Conservation (phyloP, 2,797 vertebrate species). For the Paedocypris micromegethes region DNA sequence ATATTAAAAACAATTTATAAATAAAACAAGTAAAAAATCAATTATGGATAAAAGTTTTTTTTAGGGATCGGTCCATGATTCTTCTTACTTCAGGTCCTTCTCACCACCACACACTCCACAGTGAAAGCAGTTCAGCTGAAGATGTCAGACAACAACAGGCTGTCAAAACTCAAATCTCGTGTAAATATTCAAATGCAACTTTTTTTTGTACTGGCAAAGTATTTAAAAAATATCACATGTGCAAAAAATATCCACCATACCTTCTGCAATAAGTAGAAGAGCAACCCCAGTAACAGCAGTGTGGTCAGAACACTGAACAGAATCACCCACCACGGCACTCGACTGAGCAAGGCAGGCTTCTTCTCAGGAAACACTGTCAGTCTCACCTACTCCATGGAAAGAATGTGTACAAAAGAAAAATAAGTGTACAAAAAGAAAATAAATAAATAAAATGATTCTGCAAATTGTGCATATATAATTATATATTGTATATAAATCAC, state of each 20-base stretch:
- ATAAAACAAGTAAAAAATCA: no score
- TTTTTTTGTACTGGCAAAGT: background rate
- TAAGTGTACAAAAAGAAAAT: no score
- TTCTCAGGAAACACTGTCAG: conserved; percentile 84
- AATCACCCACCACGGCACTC: conserved; percentile 87
- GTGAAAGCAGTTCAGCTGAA: conserved; percentile 47
- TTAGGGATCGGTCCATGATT: no score
- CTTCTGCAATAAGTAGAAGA: conserved; percentile 83
- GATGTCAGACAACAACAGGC: conserved; percentile 21
- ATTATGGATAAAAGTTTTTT: no score
- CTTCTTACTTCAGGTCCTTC: conserved; percentile 8
- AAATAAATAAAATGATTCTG: no score
- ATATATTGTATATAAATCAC: no score
- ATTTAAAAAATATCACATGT: background rate
- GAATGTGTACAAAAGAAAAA: background rate
- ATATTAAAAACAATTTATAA: no score
- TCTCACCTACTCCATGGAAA: conserved; percentile 69
- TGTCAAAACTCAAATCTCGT: background rate
- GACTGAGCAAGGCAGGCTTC: conserved; percentile 66
- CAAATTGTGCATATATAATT: no score
- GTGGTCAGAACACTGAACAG: conserved; percentile 77
- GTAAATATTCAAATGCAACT: background rate
- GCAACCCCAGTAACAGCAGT: conserved; percentile 73
- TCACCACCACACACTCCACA: conserved; percentile 25
- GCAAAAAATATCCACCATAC: conserved; percentile 62